Percentiles rank a stretch among this genome's conserved stretches.
Evolutionary conservation across 2,888 invertebrate genomes (phyloP).

Genomic region (Acanthoscelides obtectus): DNA sequence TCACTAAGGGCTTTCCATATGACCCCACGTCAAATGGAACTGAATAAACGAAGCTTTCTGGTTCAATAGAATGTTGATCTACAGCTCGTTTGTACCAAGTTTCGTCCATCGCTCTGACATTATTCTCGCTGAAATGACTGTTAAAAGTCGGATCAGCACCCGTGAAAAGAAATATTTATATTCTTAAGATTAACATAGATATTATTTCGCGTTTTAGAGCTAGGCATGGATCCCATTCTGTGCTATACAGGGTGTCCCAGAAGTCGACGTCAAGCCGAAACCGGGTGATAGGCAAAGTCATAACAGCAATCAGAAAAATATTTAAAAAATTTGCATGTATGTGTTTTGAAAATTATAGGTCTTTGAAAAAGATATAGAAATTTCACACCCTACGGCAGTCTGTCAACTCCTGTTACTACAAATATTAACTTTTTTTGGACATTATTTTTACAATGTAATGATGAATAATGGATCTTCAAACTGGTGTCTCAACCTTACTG

Average conservation of each 20-base stretch:
- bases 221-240: not conserved
- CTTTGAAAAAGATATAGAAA: too few species aligned
- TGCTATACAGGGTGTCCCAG: too few species aligned
- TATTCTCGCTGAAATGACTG: constrained; percentile 77
- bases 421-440: too few species aligned
- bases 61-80: constrained; percentile 81
- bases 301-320: too few species aligned
- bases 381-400: too few species aligned
- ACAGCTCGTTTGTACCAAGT: constrained; percentile 89
- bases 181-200: not conserved
- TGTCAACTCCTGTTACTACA: too few species aligned
- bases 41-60: constrained; percentile 87
- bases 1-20: constrained; percentile 61
- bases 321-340: not conserved
- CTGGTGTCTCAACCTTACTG: too few species aligned
- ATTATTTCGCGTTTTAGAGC: not conserved
- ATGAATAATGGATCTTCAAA: too few species aligned
- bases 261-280: too few species aligned
- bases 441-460: too few species aligned
- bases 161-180: not conserved
- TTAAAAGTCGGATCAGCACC: constrained; percentile 5
- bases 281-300: too few species aligned
- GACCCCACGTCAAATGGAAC: constrained; percentile 69
- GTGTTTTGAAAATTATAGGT: too few species aligned
- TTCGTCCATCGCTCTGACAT: constrained; percentile 78